phyloP scores from a whole-genome alignment of 1,140 invertebrate genomes.

The Psilanteris sp. region DNA sequence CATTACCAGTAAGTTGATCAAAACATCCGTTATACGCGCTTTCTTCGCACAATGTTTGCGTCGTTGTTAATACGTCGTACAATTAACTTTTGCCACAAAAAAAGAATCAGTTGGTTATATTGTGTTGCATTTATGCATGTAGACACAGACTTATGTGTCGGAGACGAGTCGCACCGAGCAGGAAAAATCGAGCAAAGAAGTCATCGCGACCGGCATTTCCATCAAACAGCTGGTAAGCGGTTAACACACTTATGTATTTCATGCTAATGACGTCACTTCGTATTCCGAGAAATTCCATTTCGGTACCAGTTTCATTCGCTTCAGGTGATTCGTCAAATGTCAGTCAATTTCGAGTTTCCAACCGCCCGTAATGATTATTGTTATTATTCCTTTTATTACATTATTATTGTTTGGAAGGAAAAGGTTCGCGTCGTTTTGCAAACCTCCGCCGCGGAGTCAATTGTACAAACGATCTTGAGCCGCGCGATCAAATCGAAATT shows the following conservation, averaged over 20 bases:
- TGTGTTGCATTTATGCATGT: slow-evolving; percentile 74
- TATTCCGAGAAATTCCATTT: slow-evolving; percentile 29
- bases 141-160: slow-evolving; percentile 79
- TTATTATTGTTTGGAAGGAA: too few relatives aligned
- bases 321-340: slow-evolving; percentile 32
- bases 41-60: too few relatives aligned
- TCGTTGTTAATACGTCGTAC: slow-evolving; percentile 30
- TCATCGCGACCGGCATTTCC: slow-evolving; percentile 78
- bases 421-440: too few relatives aligned
- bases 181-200: slow-evolving; percentile 76
- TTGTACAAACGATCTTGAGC: too few relatives aligned
- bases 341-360: background rate
- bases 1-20: too few relatives aligned
- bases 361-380: too few relatives aligned
- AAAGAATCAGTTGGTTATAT: slow-evolving; percentile 50
- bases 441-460: too few relatives aligned
- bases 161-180: slow-evolving; percentile 75
- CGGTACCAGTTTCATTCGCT: slow-evolving; percentile 8
- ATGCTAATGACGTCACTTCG: slow-evolving; percentile 43
- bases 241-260: slow-evolving; percentile 50
- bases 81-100: slow-evolving; percentile 23
- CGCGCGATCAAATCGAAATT: too few relatives aligned
- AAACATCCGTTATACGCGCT: too few relatives aligned
- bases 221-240: slow-evolving; percentile 80
- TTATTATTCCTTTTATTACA: too few relatives aligned